Conservation (phyloP, 2,113 vertebrate genomes). For the Perccottus glenii region DNA sequence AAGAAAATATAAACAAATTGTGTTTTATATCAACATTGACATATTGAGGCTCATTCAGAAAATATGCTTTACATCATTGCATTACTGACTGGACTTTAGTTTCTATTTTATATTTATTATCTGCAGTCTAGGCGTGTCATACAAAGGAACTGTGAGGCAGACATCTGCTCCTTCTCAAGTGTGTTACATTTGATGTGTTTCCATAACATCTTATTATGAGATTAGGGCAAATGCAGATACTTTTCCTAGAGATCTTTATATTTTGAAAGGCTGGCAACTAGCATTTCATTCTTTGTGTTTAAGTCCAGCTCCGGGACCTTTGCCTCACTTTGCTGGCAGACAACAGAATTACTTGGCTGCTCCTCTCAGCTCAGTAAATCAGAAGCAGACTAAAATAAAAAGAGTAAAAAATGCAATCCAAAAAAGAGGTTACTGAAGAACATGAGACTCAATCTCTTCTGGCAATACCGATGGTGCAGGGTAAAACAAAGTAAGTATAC, state of each 20-base stretch:
- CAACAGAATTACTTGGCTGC: constrained; percentile 52
- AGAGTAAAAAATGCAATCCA: constrained; percentile 38
- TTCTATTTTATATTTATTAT: background rate
- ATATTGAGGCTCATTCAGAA: too few relatives aligned
- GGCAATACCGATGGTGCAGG: background rate
- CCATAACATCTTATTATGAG: constrained; percentile 29
- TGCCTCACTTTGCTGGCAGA: constrained; percentile 57
- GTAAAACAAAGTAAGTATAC: too few relatives aligned
- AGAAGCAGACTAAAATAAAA: constrained; percentile 71
- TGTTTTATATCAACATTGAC: too few relatives aligned
- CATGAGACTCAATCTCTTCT: constrained; percentile 8
- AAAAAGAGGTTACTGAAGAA: constrained; percentile 35
- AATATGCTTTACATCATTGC: too few relatives aligned
- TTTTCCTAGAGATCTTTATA: constrained; percentile 36
- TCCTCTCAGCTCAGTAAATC: constrained; percentile 60
- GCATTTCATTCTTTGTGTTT: constrained; percentile 33
- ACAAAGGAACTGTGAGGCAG: constrained; percentile 3
- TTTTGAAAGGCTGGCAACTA: constrained; percentile 46
- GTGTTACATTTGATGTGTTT: constrained; percentile 40
- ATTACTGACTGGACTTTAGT: background rate
- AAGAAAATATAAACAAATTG: too few relatives aligned
- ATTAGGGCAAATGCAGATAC: constrained; percentile 34
- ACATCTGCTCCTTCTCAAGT: background rate
- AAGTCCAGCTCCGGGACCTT: constrained; percentile 48
- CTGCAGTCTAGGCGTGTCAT: background rate